Base-by-base conservation (phyloP, 2,797 vertebrate species). In the Pipistrellus nathusii region DNA sequence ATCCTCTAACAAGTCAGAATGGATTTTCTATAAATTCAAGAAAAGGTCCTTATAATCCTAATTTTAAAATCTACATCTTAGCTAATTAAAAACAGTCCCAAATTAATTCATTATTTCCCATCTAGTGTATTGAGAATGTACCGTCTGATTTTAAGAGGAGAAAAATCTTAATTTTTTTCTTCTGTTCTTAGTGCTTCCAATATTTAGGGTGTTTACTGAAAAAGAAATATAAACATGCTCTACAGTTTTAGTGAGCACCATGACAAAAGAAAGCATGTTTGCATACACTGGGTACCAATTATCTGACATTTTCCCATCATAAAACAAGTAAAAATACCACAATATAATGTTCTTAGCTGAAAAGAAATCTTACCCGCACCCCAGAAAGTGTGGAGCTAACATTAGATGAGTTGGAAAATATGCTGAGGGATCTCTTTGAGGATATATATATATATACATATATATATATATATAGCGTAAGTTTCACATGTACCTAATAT, bases 21-120 rank as follows among this genome's bases (percentile, higher is more conserved):
- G 72, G 64, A 88, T 92, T 96, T 96, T 97, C 77, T 75, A 96
- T 83, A 91, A 85, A 92, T 83, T 91, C 66, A 87, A 93, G 85
- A 72, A 96, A 92, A 93, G 13, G 2, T 85, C 27, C 25, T 95
- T 53, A 80, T 87, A 66, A 51, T 3, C 27, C n/a, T 90, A 72
- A 93, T 90, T 18, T 94, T 90, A 93, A 94, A 95, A 57, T 75
- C 41, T 71, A 44, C 78, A 81, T 88, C 51, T 88, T 77, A 73
- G 48, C 72, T 96, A 93, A 96, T 95, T 93, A 90, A 86, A 55
- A 96, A 46, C 41, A 80, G 46, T 76, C 32, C 91, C 46, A 92
- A 86, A 93, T 5, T 8, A 91, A 86, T 17, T 25, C 53, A 88
- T 92, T n/a, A 77, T 69, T 81, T 86, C 71, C 92, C 18, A 71